Conservation (phyloP, 2,797 vertebrate species). For the Rachycentron canadum region DNA sequence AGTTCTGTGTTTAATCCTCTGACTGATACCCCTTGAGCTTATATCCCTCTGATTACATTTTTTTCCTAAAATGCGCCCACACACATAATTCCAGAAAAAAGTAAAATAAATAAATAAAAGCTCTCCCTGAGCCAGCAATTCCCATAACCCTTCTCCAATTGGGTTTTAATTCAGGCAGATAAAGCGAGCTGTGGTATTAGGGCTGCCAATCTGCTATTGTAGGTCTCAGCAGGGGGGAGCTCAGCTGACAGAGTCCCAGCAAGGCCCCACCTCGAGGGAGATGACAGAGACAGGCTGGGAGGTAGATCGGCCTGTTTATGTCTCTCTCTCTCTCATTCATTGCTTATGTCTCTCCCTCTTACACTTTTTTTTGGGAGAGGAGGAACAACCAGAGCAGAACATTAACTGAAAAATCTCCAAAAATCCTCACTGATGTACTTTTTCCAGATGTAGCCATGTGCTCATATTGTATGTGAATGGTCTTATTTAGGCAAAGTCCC, state of each 20-base stretch:
- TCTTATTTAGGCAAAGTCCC: conserved; percentile 35
- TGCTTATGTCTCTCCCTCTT: conserved; percentile 10
- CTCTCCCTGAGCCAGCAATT: conserved; percentile 62
- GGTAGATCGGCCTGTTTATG: conserved; percentile 53
- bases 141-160: conserved; percentile 67
- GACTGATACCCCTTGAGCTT: conserved; percentile 63
- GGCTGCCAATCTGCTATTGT: conserved; percentile 79
- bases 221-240: conserved; percentile 62
- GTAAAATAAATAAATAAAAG: conserved; percentile 45
- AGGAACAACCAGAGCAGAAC: conserved; percentile 29
- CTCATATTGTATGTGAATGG: conserved; percentile 30
- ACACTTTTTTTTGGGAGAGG: neutral
- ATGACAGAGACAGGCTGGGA: conserved; percentile 57
- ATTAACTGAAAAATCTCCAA: conserved; percentile 6
- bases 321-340: conserved; percentile 39
- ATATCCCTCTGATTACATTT: conserved; percentile 51
- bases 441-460: conserved; percentile 10
- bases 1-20: conserved; percentile 74
- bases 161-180: conserved; percentile 77
- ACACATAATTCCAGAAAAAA: conserved; percentile 61
- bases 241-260: conserved; percentile 69
- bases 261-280: conserved; percentile 61
- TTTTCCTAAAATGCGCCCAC: conserved; percentile 59
- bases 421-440: conserved; percentile 16
- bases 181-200: conserved; percentile 74